A percentile compares a stretch with the other conserved stretches of the same genome.
Conservation (phyloP, 2,888 invertebrate genomes). For the Tortricodes alternella region DNA sequence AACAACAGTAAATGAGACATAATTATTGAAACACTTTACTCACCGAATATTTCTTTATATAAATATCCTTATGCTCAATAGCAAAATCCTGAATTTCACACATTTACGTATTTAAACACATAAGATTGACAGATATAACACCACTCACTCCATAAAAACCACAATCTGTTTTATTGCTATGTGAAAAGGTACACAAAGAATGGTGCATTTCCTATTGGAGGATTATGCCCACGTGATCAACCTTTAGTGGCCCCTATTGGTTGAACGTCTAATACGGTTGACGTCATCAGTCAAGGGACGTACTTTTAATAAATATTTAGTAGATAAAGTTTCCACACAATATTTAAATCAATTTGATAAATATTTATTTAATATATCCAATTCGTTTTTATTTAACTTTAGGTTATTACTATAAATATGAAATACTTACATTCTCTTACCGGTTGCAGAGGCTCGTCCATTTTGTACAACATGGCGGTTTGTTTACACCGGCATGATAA, state of each 20-base stretch:
- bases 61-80: slow-evolving; percentile 85
- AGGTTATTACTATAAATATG: too few relatives aligned
- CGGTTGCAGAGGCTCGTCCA: slow-evolving; percentile 52
- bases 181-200: slow-evolving; percentile 83
- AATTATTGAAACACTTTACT: slow-evolving; percentile 61
- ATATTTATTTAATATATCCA: not conserved
- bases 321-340: too few relatives aligned
- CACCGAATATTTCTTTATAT: slow-evolving; percentile 86
- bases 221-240: slow-evolving; percentile 77
- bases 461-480: slow-evolving; percentile 80
- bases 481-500: slow-evolving; percentile 83
- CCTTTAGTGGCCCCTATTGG: slow-evolving; percentile 68
- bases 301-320: slow-evolving; percentile 37
- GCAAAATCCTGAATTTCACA: slow-evolving; percentile 88
- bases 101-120: slow-evolving; percentile 82
- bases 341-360: too few relatives aligned
- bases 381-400: slow-evolving; percentile 2
- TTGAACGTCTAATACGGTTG: slow-evolving; percentile 38
- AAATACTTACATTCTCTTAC: slow-evolving; percentile 54
- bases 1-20: slow-evolving; percentile 36
- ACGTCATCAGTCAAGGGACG: slow-evolving; percentile 55
- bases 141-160: slow-evolving; percentile 80
- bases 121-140: slow-evolving; percentile 79
- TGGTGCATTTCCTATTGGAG: slow-evolving; percentile 76
- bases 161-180: slow-evolving; percentile 79